Conservation (phyloP, 2,113 vertebrate species). For the Indicator maculatus region DNA sequence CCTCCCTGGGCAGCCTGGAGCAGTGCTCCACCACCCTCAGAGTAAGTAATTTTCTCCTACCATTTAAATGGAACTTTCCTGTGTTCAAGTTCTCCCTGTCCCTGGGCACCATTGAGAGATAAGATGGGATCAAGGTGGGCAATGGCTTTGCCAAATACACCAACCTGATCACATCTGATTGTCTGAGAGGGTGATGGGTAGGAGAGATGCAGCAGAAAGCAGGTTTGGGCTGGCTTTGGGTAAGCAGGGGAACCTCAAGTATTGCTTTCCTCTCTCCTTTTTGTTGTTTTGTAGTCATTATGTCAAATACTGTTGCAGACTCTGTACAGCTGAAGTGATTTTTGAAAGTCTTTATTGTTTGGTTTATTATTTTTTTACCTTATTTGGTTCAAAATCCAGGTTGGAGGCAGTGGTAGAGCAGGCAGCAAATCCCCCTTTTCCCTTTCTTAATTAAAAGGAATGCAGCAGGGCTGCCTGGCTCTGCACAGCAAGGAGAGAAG, state of each 20-base stretch:
- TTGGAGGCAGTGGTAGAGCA: background rate
- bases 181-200: background rate
- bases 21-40: too few relatives aligned
- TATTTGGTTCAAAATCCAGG: background rate
- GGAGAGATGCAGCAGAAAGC: background rate
- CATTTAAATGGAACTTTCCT: too few relatives aligned
- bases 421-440: background rate
- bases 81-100: too few relatives aligned
- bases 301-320: background rate
- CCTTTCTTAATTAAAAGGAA: slow-evolving; percentile 33
- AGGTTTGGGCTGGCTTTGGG: background rate
- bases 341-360: background rate
- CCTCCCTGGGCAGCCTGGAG: too few relatives aligned
- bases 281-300: background rate
- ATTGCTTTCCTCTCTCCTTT: background rate
- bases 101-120: too few relatives aligned
- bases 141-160: background rate
- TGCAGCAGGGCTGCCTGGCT: background rate
- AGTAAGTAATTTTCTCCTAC: too few relatives aligned
- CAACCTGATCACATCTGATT: background rate
- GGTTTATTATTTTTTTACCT: background rate
- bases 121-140: fast-evolving
- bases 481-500: background rate
- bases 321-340: background rate
- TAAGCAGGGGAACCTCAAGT: background rate